Evolutionary conservation across 2,888 invertebrate species (phyloP), one percentile per base, ranked within the genome.

Genomic region (Tetanocera ferruginea): DNA sequence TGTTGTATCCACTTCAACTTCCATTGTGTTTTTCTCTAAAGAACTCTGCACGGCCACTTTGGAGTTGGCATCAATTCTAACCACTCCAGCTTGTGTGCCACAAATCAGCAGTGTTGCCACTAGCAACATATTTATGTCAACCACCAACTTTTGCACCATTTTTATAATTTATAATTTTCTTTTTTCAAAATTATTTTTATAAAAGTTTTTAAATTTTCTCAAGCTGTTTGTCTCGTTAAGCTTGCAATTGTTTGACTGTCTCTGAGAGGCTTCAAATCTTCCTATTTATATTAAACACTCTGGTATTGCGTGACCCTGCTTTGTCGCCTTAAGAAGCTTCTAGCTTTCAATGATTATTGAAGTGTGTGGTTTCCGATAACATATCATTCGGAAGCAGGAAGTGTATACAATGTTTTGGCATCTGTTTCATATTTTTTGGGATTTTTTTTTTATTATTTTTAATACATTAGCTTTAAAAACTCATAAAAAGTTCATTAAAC

Each of bases 1-100:
- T 70, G 78, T 79, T n/a, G 76, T 80, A 79, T 82, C 72, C 8
- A 75, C 9, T 11, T 23, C 5, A 64, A 72, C 51, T 23, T 52
- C 52, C 5, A n/a, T 23, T 37, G 25, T 62, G 17, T 49, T 19
- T 4, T 25, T 6, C 37, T 4, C 17, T 23, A 37, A 43, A 6
- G 37, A 43, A 17, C 64, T n/a, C n/a, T 72, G 37, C 23, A 28
- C 14, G 4, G 69, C 43, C 5, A 51, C 69, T 11, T 25, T 49
- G 11, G 69, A 51, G 9, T 62, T 57, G 17, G 23, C 25, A 2
- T 76, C 64, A 8, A n/a, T 64, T 11, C 80, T 77, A 4, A 82
- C 57, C 2, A 82, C 81, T 19, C 77, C 77, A 9, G 80, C 81
- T 1, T 77, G 51, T n/a, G 51, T 25, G 28, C 4, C 17, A 5